These are phyloP conservation scores for Synergus umbraculus DNA, from an alignment of 2,888 invertebrate species.

Conservation along the genomic window DNA sequence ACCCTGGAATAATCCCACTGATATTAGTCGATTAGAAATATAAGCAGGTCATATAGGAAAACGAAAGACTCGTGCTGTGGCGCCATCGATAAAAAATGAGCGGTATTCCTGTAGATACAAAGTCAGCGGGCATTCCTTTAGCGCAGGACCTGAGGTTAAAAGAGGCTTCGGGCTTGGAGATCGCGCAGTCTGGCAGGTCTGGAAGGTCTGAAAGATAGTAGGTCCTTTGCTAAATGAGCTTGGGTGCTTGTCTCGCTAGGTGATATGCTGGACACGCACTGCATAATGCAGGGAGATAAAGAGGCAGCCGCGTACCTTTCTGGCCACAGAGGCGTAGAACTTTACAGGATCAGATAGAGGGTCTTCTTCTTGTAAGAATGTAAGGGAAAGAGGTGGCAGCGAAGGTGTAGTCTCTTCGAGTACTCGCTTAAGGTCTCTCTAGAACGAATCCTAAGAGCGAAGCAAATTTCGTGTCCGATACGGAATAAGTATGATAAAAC, in stretches of 20 bases:
- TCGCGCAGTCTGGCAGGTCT: neutral
- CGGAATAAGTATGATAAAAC: too few relatives aligned
- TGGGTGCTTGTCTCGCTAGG: slow-evolving; percentile 48
- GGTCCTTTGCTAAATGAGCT: slow-evolving; percentile 32
- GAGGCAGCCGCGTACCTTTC: slow-evolving; percentile 49
- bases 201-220: slow-evolving; percentile 4
- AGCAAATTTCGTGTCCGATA: too few relatives aligned
- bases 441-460: neutral
- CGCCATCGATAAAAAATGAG: neutral
- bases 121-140: slow-evolving; percentile 22
- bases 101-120: neutral
- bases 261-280: slow-evolving; percentile 59
- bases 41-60: neutral
- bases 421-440: slow-evolving; percentile 15
- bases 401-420: slow-evolving; percentile 8
- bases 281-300: slow-evolving; percentile 57
- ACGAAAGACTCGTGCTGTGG: neutral
- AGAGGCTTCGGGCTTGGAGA: neutral
- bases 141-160: slow-evolving; percentile 22
- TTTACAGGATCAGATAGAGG: slow-evolving; percentile 58
- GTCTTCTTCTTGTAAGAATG: slow-evolving; percentile 45
- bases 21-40: neutral
- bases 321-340: slow-evolving; percentile 48
- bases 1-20: neutral
- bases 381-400: neutral